Percentiles rank a stretch among this genome's conserved stretches.
Evolutionary conservation across 2,888 invertebrate species (phyloP).

Genomic region (Polydrusus tereticollis): DNA sequence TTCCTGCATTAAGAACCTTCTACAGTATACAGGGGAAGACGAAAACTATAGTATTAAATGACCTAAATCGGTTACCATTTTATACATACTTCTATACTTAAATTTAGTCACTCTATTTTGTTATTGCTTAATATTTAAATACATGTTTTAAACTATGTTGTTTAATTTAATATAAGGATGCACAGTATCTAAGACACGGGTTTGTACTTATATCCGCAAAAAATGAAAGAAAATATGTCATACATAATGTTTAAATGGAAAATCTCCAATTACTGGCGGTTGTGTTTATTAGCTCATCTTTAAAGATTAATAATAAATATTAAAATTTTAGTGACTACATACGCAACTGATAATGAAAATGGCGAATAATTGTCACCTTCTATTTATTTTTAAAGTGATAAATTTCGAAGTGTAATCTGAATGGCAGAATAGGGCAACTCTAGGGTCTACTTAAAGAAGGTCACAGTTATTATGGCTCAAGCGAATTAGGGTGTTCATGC

Average conservation of each 20-base stretch:
- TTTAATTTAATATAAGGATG: constrained; percentile 18
- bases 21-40: constrained; percentile 40
- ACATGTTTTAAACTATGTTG: constrained; percentile 20
- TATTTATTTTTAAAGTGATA: too few relatives aligned
- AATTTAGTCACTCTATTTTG: constrained; percentile 48
- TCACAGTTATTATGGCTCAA: too few relatives aligned
- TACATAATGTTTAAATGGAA: background rate
- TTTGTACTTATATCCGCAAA: constrained; percentile 43
- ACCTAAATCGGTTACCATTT: constrained; percentile 25
- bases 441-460: too few relatives aligned
- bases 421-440: too few relatives aligned
- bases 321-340: too few relatives aligned
- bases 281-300: too few relatives aligned
- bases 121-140: constrained; percentile 47
- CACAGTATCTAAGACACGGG: constrained; percentile 44
- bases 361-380: too few relatives aligned
- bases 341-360: too few relatives aligned
- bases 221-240: constrained; percentile 7
- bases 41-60: constrained; percentile 31
- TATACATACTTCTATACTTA: constrained; percentile 26
- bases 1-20: constrained; percentile 10
- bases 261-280: too few relatives aligned
- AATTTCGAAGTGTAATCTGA: too few relatives aligned
- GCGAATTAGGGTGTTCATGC: too few relatives aligned
- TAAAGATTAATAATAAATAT: too few relatives aligned